Percentiles rank a stretch among this genome's conserved stretches.
Evolutionary conservation across 2,888 invertebrate genomes (phyloP).

Genomic region (Graphium colonna): DNA sequence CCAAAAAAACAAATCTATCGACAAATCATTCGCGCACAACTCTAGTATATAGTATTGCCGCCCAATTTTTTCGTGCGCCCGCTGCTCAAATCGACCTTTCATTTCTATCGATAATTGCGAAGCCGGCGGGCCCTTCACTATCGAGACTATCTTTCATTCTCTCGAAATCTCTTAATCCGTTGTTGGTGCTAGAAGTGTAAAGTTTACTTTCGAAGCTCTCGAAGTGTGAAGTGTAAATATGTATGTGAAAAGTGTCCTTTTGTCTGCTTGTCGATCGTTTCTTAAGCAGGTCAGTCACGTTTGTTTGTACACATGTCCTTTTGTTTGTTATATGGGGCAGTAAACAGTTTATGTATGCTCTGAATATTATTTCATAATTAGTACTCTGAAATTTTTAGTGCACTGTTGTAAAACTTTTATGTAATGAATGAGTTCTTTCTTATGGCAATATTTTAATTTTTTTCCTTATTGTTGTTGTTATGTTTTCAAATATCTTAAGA

Average conservation of each 20-base stretch:
- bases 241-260: slow-evolving; percentile 11
- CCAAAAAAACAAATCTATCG: neutral
- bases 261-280: slow-evolving; percentile 7
- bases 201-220: neutral
- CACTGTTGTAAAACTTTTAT: too few species aligned
- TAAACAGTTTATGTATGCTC: too few species aligned
- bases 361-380: too few species aligned
- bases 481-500: too few species aligned
- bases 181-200: neutral
- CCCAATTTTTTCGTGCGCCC: slow-evolving; percentile 2
- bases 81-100: slow-evolving; percentile 12
- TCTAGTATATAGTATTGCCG: neutral
- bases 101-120: slow-evolving; percentile 16
- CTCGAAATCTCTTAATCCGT: slow-evolving; percentile 9
- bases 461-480: too few species aligned
- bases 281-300: slow-evolving; percentile 18
- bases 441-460: too few species aligned
- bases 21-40: neutral
- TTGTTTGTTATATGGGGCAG: too few species aligned
- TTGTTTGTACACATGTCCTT: neutral
- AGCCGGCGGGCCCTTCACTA: slow-evolving; percentile 8
- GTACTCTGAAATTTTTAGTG: too few species aligned
- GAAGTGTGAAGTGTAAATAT: slow-evolving; percentile 1
- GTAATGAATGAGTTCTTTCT: too few species aligned
- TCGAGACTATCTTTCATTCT: neutral